phyloP scores from a whole-genome alignment of 2,113 vertebrate species.

The Caracal caracal region DNA sequence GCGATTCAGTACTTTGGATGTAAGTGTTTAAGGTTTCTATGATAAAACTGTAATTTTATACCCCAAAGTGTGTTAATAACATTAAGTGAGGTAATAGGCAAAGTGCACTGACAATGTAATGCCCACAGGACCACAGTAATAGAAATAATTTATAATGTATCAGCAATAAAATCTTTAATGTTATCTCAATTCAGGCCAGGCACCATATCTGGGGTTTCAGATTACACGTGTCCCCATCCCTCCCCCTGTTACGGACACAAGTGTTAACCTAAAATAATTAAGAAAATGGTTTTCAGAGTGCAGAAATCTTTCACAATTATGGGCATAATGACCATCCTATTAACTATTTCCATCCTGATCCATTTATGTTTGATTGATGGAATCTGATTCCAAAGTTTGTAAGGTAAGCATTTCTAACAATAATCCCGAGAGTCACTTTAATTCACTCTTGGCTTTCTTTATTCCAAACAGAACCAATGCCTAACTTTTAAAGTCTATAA shows the following conservation, averaged over 20 bases:
- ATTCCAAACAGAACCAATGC: not conserved
- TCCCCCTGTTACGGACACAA: conserved; percentile 84
- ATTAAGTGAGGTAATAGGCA: conserved; percentile 98
- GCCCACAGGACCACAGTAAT: conserved; percentile 91
- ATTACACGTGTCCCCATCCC: conserved; percentile 89
- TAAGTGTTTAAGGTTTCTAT: conserved; percentile 98
- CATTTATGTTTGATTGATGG: conserved; percentile 56
- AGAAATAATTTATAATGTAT: conserved; percentile 99
- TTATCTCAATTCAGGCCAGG: conserved; percentile 94
- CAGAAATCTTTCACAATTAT: conserved; percentile 83
- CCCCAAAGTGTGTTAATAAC: conserved; percentile 98
- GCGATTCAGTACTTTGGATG: conserved; percentile 95
- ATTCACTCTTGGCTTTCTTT: not conserved
- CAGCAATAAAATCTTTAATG: conserved; percentile 98
- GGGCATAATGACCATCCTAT: conserved; percentile 76
- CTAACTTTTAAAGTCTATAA: not conserved
- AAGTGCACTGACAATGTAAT: conserved; percentile 95
- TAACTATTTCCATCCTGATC: conserved; percentile 83
- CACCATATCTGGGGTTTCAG: conserved; percentile 90
- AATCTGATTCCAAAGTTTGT: conserved; percentile 21
- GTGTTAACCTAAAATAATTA: conserved; percentile 95
- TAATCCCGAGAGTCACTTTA: not conserved
- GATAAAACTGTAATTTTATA: conserved; percentile 99
- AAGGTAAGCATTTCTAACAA: conserved; percentile 49
- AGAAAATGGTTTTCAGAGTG: conserved; percentile 91